Evolutionary conservation across 2,113 vertebrate species (phyloP).

Genomic region (Galemys pyrenaicus): DNA sequence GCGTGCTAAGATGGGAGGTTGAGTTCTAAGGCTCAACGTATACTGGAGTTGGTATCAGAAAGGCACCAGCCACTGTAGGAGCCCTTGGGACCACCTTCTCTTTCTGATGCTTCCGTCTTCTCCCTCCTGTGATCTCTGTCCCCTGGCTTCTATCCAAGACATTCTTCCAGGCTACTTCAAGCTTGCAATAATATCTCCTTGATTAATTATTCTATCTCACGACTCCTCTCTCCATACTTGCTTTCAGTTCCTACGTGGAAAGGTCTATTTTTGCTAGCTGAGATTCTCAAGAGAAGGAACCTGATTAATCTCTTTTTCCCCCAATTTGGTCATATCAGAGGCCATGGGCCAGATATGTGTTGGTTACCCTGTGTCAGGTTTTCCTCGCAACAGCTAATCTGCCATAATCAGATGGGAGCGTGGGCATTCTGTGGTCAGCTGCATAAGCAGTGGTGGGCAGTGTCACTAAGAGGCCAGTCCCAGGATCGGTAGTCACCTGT

Average conservation of each 20-base stretch:
- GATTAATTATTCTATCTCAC: background rate
- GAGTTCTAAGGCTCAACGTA: background rate
- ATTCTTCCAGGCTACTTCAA: background rate
- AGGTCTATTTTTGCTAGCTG: background rate
- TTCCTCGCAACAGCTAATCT: background rate
- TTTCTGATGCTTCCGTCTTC: background rate
- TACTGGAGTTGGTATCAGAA: background rate
- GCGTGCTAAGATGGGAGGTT: background rate
- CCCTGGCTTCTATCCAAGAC: background rate
- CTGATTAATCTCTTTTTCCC: background rate
- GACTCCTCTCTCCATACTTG: background rate
- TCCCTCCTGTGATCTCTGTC: background rate
- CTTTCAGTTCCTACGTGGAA: background rate
- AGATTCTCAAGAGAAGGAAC: constrained; percentile 11
- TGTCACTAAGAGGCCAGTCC: background rate
- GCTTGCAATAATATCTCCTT: background rate
- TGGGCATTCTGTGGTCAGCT: background rate
- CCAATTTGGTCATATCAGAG: background rate
- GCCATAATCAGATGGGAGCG: background rate
- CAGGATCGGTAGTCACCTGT: background rate
- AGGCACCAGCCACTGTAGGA: background rate
- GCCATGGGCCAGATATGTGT: background rate
- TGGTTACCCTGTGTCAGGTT: background rate
- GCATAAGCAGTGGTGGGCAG: background rate
- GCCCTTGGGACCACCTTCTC: background rate